Conservation (phyloP, 2,888 invertebrate genomes). For the Sipha maydis region DNA sequence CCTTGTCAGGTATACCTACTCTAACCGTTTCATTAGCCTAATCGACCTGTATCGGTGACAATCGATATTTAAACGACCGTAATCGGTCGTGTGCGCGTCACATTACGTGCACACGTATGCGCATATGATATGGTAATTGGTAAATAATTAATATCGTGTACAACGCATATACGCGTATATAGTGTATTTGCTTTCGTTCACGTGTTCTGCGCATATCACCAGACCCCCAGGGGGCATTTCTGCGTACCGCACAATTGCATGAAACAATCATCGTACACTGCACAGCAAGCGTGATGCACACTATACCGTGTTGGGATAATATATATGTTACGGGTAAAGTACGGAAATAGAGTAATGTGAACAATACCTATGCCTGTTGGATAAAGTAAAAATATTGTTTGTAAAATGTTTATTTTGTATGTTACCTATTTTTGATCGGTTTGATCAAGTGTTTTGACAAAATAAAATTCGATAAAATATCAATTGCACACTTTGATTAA, state of each 20-base stretch:
- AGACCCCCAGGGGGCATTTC: background rate
- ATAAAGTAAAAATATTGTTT: no score
- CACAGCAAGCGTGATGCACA: no score
- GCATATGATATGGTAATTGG: background rate
- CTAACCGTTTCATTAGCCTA: constrained; percentile 42
- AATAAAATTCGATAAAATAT: no score
- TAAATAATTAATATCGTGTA: background rate
- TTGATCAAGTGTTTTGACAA: no score
- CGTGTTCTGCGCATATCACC: background rate
- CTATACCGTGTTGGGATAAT: no score
- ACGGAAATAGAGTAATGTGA: no score
- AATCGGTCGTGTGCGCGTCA: background rate
- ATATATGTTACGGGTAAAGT: no score
- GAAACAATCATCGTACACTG: background rate
- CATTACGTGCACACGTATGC: background rate
- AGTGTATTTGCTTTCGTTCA: background rate
- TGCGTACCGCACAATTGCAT: background rate
- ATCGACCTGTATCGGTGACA: constrained; percentile 49
- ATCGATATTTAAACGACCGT: constrained; percentile 46
- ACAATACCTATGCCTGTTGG: no score
- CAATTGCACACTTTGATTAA: no score
- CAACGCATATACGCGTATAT: no score
- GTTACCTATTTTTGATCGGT: no score
- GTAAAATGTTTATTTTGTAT: no score
- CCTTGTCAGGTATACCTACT: background rate